Evolutionary conservation across 2,888 invertebrate species (phyloP).

Genomic region (Dioctria rufipes): DNA sequence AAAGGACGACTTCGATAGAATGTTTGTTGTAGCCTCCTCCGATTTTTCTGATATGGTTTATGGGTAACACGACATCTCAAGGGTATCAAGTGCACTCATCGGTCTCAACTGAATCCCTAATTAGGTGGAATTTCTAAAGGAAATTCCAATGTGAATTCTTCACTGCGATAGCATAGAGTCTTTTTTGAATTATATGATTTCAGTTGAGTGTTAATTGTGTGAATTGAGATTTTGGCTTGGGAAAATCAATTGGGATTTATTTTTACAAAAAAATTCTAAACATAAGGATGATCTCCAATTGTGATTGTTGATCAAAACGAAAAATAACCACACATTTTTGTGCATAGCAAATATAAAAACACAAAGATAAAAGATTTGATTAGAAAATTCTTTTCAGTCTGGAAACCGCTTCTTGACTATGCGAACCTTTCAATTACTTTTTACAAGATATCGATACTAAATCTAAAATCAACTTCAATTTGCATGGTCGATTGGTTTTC

Average conservation of each 20-base stretch:
- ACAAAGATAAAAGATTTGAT: no score
- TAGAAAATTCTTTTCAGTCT: no score
- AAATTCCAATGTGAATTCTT: conserved; percentile 16
- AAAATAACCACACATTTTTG: no score
- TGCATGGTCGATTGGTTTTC: conserved; percentile 56
- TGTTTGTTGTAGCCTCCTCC: conserved; percentile 54
- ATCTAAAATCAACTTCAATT: conserved; percentile 50
- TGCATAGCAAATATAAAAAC: no score
- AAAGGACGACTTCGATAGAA: background rate
- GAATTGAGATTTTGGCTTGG: background rate
- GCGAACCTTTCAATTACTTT: conserved; percentile 17
- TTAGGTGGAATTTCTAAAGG: conserved; percentile 57
- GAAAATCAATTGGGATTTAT: no score
- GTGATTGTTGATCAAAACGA: no score
- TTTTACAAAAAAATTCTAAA: no score
- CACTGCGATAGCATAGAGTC: conserved; percentile 1
- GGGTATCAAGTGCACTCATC: conserved; percentile 59
- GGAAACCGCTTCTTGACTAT: background rate
- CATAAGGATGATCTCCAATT: no score
- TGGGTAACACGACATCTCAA: conserved; percentile 60
- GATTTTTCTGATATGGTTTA: conserved; percentile 58
- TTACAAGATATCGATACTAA: conserved; percentile 26
- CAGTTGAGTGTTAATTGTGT: conserved; percentile 29
- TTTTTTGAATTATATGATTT: conserved; percentile 25
- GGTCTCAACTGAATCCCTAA: conserved; percentile 58